These are phyloP conservation scores for Choreutis nemorana DNA, from an alignment of 2,888 invertebrate species.

Conservation along the genomic window DNA sequence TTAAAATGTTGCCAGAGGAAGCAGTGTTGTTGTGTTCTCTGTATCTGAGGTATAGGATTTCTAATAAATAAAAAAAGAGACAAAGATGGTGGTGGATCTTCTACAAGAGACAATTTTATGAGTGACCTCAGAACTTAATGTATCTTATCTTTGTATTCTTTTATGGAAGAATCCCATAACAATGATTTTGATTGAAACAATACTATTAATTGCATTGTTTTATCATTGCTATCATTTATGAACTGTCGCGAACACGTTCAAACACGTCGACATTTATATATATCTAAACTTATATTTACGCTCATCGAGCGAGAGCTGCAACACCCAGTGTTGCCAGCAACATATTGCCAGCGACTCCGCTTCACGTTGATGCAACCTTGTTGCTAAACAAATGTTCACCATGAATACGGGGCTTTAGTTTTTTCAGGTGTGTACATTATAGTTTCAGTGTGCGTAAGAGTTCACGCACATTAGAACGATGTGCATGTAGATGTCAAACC, in stretches of 20 bases:
- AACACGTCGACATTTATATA: conserved; percentile 11
- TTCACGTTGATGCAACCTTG: neutral
- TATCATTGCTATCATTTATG: conserved; percentile 10
- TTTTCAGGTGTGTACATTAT: no score
- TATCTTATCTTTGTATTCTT: conserved; percentile 8
- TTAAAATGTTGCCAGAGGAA: neutral
- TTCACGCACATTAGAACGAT: no score
- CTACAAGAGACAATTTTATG: conserved; percentile 14
- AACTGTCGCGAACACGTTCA: conserved; percentile 8
- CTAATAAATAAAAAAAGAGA: conserved; percentile 12
- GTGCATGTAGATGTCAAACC: no score
- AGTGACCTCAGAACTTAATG: conserved; percentile 13
- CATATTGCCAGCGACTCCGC: neutral
- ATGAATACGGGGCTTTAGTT: no score
- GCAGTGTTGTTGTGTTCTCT: neutral
- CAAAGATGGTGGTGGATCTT: conserved; percentile 13
- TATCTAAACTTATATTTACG: no score
- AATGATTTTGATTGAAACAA: conserved; percentile 4
- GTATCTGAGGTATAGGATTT: conserved; percentile 7
- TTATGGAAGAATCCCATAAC: conserved; percentile 4
- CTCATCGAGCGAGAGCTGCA: conserved; percentile 7
- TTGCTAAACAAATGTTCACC: neutral
- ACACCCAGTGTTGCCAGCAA: conserved; percentile 2
- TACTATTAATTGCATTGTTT: conserved; percentile 13
- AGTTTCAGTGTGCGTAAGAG: no score